phyloP scores from a whole-genome alignment of 2,797 vertebrate species.

The Rhinogobio ventralis region DNA sequence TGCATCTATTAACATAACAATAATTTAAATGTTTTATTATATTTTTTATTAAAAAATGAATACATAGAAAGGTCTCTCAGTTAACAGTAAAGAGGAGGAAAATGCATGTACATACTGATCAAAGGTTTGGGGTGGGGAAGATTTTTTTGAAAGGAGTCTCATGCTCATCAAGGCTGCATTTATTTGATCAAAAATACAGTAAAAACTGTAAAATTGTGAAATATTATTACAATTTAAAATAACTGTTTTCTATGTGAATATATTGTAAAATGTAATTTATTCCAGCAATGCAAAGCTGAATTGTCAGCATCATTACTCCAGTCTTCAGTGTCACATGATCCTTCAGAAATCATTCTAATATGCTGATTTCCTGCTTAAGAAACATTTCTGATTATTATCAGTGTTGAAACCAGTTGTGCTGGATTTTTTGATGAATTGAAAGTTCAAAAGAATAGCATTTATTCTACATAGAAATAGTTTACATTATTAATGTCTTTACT shows the following conservation, averaged over 20 bases:
- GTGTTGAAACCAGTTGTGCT: not conserved
- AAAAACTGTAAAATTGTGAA: too few relatives aligned
- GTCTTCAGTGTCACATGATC: not conserved
- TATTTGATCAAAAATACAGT: not conserved
- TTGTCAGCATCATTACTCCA: not conserved
- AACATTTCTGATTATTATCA: not conserved
- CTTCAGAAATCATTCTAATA: not conserved
- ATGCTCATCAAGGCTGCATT: not conserved
- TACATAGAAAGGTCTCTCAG: not conserved
- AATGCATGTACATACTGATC: not conserved
- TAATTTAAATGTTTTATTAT: not conserved
- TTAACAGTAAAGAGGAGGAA: not conserved
- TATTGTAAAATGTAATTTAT: too few relatives aligned
- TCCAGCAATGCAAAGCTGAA: too few relatives aligned
- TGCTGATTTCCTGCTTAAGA: not conserved
- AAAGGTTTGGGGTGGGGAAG: not conserved
- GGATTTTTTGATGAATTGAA: not conserved
- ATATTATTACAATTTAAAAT: too few relatives aligned
- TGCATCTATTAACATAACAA: not conserved
- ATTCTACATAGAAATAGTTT: not conserved
- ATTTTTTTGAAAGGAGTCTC: not conserved
- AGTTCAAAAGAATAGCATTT: not conserved
- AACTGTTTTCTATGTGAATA: too few relatives aligned
- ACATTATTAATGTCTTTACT: not conserved
- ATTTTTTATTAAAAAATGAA: not conserved